Evolutionary conservation across 2,113 vertebrate genomes (phyloP).

Genomic region (Orcinus orca): DNA sequence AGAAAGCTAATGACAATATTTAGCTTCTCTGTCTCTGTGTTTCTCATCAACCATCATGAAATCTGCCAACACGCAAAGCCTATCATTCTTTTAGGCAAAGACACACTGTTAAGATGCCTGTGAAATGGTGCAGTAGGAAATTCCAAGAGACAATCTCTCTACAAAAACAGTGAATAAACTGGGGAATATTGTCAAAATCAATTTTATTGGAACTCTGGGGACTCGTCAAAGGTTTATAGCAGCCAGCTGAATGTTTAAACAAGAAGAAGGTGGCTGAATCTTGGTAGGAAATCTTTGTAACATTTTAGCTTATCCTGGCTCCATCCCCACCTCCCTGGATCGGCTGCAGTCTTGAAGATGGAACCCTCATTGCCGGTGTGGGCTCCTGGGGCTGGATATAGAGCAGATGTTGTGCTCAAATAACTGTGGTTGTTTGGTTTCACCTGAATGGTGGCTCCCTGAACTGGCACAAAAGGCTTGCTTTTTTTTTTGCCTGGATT

Average conservation of each 20-base stretch:
- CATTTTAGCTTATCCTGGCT: background rate
- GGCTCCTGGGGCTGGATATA: background rate
- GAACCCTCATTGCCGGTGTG: background rate
- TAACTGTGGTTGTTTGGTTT: background rate
- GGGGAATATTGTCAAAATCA: background rate
- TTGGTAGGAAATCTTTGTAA: background rate
- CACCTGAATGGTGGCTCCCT: background rate
- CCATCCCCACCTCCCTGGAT: background rate
- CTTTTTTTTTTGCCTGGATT: background rate
- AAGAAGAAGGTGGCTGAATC: background rate
- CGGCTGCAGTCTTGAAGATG: background rate
- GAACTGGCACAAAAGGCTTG: background rate
- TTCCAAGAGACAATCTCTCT: background rate
- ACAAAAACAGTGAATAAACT: background rate
- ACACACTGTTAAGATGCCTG: background rate
- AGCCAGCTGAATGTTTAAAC: background rate
- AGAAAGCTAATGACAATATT: background rate
- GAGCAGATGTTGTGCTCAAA: background rate
- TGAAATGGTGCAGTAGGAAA: background rate
- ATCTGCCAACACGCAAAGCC: background rate
- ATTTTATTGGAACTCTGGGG: background rate
- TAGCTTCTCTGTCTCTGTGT: background rate
- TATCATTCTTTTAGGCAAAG: background rate
- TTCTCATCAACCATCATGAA: background rate
- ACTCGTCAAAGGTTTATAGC: background rate